Evolutionary conservation across 2,888 invertebrate species (phyloP), one percentile per base, ranked within the genome.

Genomic region (Epinotia demarniana): DNA sequence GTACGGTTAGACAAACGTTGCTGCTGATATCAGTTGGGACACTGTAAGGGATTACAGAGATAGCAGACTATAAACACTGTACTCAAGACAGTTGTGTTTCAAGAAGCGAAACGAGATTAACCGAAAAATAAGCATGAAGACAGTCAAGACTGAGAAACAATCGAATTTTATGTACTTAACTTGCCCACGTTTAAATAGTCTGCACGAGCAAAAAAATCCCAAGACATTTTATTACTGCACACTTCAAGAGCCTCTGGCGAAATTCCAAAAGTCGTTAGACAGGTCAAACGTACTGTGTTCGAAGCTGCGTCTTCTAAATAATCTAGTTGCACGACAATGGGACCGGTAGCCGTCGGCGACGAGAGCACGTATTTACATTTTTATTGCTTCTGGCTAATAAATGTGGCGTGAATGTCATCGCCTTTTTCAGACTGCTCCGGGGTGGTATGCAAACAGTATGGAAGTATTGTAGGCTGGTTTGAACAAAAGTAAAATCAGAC

Each of bases 301-400:
- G 23, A 55, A 60, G 73, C 55, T 46, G 13, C 43, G 55, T 64
- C 63, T 64, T 63, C 62, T 70, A 70, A 70, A 64, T 74, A 58
- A 63, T 49, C 69, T 74, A 74, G 58, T 70, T 49, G 69, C 18
- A 87, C 80, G 85, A 87, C 83, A 84, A 81, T 84, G 80, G 82
- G 80, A 84, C 84, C 89, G 85, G 90, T 89, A 89, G 89, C 87
- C 77, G 81, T 79, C 80, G 80, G 83, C 81, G 81, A 79, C 82
- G 81, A 84, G 85, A 83, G 82, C 77, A 75, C 75, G 79, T 79
- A 88, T 90, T 90, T 86, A 89, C 91, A 89, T 90, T 87, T 89
- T 89, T 88, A 90, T 89, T 89, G 85, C 88, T 81, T 81, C 81
- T 82, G 80, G 83, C 81, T 78, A 80, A 79, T 78, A 75, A 79